These are phyloP conservation scores for Phyllostomus hastatus DNA, from an alignment of 2,113 vertebrate genomes.

Conservation along the genomic window DNA sequence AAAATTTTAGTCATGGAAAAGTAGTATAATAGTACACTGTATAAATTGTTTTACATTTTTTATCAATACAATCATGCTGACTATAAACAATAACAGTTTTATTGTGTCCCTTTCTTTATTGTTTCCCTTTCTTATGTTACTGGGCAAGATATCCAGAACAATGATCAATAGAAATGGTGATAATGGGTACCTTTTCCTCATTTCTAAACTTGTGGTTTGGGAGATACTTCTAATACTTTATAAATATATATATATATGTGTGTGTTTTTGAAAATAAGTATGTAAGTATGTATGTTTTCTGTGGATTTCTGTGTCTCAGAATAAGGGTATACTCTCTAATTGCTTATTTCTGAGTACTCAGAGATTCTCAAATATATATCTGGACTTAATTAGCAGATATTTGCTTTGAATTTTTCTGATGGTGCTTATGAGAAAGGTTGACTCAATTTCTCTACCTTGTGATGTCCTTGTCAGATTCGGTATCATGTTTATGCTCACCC, in stretches of 20 bases:
- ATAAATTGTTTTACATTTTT: neutral
- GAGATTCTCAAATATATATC: neutral
- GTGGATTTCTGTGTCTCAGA: neutral
- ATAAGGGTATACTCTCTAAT: neutral
- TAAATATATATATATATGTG: neutral
- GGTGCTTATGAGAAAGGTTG: neutral
- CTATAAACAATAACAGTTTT: neutral
- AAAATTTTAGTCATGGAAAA: neutral
- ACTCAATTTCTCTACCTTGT: neutral
- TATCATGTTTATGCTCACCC: neutral
- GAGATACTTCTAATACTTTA: neutral
- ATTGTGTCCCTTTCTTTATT: neutral
- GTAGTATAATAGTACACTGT: neutral
- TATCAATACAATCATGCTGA: neutral
- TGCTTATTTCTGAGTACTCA: neutral
- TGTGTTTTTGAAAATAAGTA: neutral
- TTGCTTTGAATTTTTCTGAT: conserved; percentile 32
- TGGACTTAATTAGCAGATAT: neutral
- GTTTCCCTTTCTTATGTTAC: neutral
- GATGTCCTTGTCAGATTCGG: neutral
- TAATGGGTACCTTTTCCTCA: neutral
- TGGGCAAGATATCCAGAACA: neutral
- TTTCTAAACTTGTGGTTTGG: neutral
- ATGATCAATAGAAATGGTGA: neutral
- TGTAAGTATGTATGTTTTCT: neutral